phyloP scores from a whole-genome alignment of 2,113 vertebrate genomes.

The Poeciliopsis occidentalis region DNA sequence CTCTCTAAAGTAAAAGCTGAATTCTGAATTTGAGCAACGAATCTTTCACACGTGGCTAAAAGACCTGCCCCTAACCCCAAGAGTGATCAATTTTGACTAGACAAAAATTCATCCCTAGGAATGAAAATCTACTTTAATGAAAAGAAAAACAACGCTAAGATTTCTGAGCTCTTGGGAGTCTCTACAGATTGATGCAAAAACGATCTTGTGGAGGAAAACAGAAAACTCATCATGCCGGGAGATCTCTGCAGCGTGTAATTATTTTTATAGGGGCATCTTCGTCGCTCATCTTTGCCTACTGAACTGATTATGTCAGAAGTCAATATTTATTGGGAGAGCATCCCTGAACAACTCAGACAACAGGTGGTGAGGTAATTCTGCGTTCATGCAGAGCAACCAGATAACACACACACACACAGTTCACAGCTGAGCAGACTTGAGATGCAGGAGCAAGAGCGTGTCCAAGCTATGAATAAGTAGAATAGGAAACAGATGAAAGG shows the following conservation, averaged over 20 bases:
- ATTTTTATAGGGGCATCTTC: conserved; percentile 29
- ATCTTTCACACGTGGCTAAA: neutral
- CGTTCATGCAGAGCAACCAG: neutral
- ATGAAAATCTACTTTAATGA: neutral
- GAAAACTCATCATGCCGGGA: conserved; percentile 21
- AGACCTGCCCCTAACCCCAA: too few species aligned
- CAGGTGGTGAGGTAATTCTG: conserved; percentile 9
- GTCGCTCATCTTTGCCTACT: conserved; percentile 20
- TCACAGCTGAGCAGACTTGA: conserved; percentile 23
- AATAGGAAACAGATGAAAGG: conserved; percentile 2
- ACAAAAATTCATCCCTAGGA: neutral
- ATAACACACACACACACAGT: neutral
- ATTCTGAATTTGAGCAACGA: neutral
- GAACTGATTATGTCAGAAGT: conserved; percentile 30
- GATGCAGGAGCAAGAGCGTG: conserved; percentile 31
- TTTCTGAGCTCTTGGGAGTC: neutral
- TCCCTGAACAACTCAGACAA: conserved; percentile 10
- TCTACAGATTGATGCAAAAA: neutral
- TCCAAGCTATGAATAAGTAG: conserved; percentile 15
- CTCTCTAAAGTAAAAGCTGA: neutral
- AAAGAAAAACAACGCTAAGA: neutral
- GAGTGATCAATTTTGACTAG: neutral
- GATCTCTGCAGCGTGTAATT: conserved; percentile 17
- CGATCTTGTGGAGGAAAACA: conserved; percentile 21
- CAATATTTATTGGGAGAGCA: neutral